phyloP scores from a whole-genome alignment of 2,888 invertebrate genomes.

The Myathropa florea region DNA sequence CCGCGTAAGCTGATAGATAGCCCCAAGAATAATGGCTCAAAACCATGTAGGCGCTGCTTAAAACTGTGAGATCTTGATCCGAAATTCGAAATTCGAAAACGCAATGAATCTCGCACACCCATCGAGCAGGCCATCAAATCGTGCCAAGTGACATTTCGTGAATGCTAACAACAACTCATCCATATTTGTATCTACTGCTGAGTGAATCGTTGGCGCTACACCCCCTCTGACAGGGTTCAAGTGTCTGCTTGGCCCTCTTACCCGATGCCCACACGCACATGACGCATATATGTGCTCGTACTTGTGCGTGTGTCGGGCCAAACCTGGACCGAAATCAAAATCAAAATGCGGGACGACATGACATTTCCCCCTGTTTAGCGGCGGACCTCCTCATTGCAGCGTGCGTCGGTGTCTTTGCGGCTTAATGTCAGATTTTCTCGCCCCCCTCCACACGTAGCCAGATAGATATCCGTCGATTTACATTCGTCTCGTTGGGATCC shows the following conservation, averaged over 20 bases:
- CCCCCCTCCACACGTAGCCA: conserved; percentile 28
- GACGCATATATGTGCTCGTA: neutral
- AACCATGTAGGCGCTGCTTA: conserved; percentile 64
- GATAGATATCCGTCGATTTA: conserved; percentile 59
- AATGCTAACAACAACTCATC: conserved; percentile 60
- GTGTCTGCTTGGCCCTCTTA: neutral
- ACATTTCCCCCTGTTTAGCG: conserved; percentile 8
- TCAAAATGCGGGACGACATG: conserved; percentile 32
- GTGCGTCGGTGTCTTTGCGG: conserved; percentile 60
- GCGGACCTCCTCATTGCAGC: conserved; percentile 32
- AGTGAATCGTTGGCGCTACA: conserved; percentile 40
- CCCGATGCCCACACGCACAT: conserved; percentile 8
- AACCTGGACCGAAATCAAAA: neutral
- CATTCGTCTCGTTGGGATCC: conserved; percentile 50
- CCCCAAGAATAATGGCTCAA: conserved; percentile 46
- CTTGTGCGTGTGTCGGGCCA: neutral
- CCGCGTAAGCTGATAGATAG: conserved; percentile 48
- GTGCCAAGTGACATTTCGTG: conserved; percentile 45
- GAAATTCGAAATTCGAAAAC: conserved; percentile 25
- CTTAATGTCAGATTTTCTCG: conserved; percentile 67
- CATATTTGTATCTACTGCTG: conserved; percentile 29
- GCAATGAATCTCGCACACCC: conserved; percentile 19
- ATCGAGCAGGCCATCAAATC: conserved; percentile 34
- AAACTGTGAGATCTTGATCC: conserved; percentile 54
- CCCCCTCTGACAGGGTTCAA: neutral